Conservation (phyloP, 2,113 vertebrate species). For the Urocitellus parryii region DNA sequence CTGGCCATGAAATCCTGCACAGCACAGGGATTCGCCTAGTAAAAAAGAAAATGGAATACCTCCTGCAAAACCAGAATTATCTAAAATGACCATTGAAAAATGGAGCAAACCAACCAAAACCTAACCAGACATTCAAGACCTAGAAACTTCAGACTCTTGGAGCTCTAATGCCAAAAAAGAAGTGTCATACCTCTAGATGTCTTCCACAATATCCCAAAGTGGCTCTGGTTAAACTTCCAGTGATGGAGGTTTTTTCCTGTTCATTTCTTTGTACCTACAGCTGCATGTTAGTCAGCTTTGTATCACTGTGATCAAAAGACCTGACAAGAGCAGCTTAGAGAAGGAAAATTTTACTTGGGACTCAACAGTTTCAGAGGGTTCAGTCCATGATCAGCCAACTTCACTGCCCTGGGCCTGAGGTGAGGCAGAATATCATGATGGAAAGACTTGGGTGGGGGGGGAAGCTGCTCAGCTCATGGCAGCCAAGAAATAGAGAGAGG, state of each 20-base stretch:
- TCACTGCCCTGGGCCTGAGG: too few species aligned
- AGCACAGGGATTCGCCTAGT: slow-evolving; percentile 97
- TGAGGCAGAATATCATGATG: too few species aligned
- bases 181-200: slow-evolving; percentile 85
- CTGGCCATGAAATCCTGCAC: slow-evolving; percentile 96
- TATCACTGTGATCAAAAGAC: too few species aligned
- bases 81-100: slow-evolving; percentile 84
- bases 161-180: slow-evolving; percentile 81
- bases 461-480: too few species aligned
- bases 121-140: slow-evolving; percentile 74
- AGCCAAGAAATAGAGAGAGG: too few species aligned
- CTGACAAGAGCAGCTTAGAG: too few species aligned
- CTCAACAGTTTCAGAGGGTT: too few species aligned
- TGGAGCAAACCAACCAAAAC: slow-evolving; percentile 72
- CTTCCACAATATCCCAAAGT: slow-evolving; percentile 94
- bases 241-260: slow-evolving; percentile 95
- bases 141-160: slow-evolving; percentile 86
- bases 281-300: slow-evolving; percentile 68
- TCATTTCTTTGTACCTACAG: slow-evolving; percentile 93
- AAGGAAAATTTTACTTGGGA: too few species aligned
- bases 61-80: slow-evolving; percentile 84
- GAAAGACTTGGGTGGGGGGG: too few species aligned
- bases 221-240: slow-evolving; percentile 94
- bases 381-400: too few species aligned
- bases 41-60: slow-evolving; percentile 95